Percentiles rank a stretch among this genome's conserved stretches.
Evolutionary conservation across 2,113 vertebrate species (phyloP).

Genomic region (human (Homo sapiens)): GRCh38 chr7:26817001-26817500

Average conservation of each 20-base stretch:
- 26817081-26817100: constrained; percentile 19
- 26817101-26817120: constrained; percentile 16
- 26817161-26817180: constrained; percentile 35
- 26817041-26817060: neutral
- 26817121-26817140: constrained; percentile 7
- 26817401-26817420: constrained; percentile 25
- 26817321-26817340: neutral
- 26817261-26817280: constrained; percentile 9
- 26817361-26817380: neutral
- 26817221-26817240: constrained; percentile 7
- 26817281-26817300: constrained; percentile 33
- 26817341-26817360: constrained; percentile 31
- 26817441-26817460: constrained; percentile 5
- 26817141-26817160: neutral
- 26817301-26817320: constrained; percentile 28
- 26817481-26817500: neutral
- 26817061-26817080: constrained; percentile 1
- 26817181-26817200: neutral
- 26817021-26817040: constrained; percentile 39
- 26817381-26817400: constrained; percentile 18
- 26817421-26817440: neutral
- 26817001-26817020: neutral
- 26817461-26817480: constrained; percentile 36
- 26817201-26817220: constrained; percentile 31
- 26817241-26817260: neutral